Evolutionary conservation across 2,113 vertebrate species (phyloP).

Genomic region (Solenodon paradoxus): DNA sequence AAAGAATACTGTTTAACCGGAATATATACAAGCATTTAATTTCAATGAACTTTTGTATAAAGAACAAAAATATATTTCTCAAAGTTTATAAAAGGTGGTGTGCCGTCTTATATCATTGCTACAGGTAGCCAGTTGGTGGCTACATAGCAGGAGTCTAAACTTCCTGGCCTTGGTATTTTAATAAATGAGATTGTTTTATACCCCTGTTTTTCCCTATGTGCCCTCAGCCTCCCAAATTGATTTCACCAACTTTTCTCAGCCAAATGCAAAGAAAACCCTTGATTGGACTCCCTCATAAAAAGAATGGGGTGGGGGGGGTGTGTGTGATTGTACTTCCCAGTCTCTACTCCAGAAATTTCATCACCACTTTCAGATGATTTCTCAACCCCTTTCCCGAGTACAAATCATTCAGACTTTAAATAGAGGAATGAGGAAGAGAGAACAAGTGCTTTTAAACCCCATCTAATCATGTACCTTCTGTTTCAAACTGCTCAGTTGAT

Average conservation of each 20-base stretch:
- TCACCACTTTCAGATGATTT: neutral
- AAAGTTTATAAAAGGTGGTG: neutral
- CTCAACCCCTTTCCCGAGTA: neutral
- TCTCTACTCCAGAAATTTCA: neutral
- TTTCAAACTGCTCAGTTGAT: neutral
- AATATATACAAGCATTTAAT: conserved; percentile 20
- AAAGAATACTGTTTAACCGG: neutral
- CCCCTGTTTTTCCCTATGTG: neutral
- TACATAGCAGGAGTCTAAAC: neutral
- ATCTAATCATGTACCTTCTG: neutral
- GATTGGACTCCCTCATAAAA: neutral
- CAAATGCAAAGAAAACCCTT: neutral
- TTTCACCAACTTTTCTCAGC: neutral
- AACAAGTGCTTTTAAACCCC: neutral
- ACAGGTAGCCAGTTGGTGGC: neutral
- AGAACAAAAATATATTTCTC: conserved; percentile 21
- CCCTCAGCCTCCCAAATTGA: neutral
- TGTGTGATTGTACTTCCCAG: neutral
- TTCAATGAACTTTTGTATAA: conserved; percentile 16
- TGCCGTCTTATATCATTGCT: neutral
- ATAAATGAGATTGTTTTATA: neutral
- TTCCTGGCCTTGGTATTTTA: neutral
- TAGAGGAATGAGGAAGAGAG: neutral
- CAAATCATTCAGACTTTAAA: neutral
- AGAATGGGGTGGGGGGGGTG: no score